Evolutionary conservation across 2,113 vertebrate species (phyloP).

Genomic region (Oostethus manadensis): DNA sequence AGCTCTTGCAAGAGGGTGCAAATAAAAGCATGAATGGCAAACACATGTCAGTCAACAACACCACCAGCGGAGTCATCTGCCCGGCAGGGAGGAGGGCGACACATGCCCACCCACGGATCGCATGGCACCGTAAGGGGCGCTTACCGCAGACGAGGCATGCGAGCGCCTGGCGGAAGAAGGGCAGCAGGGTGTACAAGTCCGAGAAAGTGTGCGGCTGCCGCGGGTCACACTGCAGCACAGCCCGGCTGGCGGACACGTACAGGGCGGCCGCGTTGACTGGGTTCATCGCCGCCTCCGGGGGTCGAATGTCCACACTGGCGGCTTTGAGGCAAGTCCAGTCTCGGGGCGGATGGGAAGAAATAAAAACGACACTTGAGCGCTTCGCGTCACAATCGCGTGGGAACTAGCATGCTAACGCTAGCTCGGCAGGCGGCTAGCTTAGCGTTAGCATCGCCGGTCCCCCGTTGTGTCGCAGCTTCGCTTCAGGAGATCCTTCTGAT

Average conservation of each 20-base stretch:
- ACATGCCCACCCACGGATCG: slow-evolving; percentile 24
- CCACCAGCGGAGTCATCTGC: slow-evolving; percentile 47
- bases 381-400: slow-evolving; percentile 24
- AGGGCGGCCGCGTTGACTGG: slow-evolving; percentile 90
- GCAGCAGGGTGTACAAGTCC: slow-evolving; percentile 88
- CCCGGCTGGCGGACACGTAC: slow-evolving; percentile 94
- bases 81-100: slow-evolving; percentile 22
- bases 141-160: slow-evolving; percentile 93
- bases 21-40: too few relatives aligned
- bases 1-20: too few relatives aligned
- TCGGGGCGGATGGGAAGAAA: slow-evolving; percentile 1
- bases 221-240: slow-evolving; percentile 93
- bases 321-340: slow-evolving; percentile 15
- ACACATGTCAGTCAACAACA: background rate
- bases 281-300: slow-evolving; percentile 82
- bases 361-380: slow-evolving; percentile 16
- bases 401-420: slow-evolving; percentile 38
- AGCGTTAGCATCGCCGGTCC: slow-evolving; percentile 41
- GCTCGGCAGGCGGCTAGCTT: slow-evolving; percentile 42
- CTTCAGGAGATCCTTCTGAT: background rate
- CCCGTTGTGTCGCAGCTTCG: background rate
- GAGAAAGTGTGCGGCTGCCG: slow-evolving; percentile 82
- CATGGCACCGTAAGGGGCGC: slow-evolving; percentile 23
- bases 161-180: slow-evolving; percentile 90
- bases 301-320: slow-evolving; percentile 8